Evolutionary conservation across 2,113 vertebrate genomes (phyloP), one percentile per base, ranked within the genome.

Genomic region (Oryzias woworae): DNA sequence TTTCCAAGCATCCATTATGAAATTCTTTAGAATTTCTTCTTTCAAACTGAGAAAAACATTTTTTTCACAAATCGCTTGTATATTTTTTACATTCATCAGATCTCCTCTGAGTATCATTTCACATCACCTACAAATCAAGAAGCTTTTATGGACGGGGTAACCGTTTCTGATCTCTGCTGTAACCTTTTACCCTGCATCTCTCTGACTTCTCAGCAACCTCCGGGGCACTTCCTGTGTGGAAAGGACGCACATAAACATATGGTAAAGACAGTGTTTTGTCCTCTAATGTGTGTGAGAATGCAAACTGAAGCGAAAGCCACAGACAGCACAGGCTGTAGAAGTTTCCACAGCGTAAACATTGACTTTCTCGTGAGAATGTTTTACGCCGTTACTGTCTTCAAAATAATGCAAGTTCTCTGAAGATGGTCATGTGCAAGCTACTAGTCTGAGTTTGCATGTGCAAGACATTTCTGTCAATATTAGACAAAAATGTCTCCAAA

Each of bases 361-460:
- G 61, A 66, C 43, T 78, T 83, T 85, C 77, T 81, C 80, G 66
- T 83, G 77, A 83, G 75, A 83, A 81, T 4, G 8, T 64, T 41
- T 41, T 16, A 16, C 18, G 41, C 14, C 16, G 43, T 51, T 64
- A 36, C 36, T 1, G 17, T 57, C 1, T 22, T 2, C 23, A n/a
- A 44, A 0, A 8, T 41, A 48, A 14, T 46, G 6, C 18, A 46
- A 45, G 5, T 53, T 0, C 43, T 58, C 46, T 14, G 23, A 45
- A 51, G 17, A n/a, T 52, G 26, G 46, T 46, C 0, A 46, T 46
- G 14, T 46, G 14, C 14, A 31, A 31, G 42, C 26, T 5, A 26
- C 26, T 26, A 15, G 15, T 17, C 45, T 46, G 15, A 46, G 45
- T 12, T 17, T 20, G 20, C 20, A 20, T 20, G 16, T 18, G n/a